Conservation (phyloP, 2,113 vertebrate species). For the Cyrtonyx montezumae region DNA sequence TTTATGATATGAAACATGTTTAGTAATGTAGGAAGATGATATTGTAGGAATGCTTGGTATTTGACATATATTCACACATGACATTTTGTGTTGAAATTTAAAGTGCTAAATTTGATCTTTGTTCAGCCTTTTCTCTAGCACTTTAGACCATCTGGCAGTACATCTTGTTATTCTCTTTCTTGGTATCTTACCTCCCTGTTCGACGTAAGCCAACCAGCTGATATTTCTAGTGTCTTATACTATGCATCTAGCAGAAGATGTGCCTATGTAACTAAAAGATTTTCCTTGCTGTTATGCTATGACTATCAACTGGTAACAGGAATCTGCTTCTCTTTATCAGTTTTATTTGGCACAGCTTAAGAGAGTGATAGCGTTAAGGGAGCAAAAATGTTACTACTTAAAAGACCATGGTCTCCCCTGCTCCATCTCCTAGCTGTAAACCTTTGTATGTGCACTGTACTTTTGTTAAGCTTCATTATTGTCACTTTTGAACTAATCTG, state of each 20-base stretch:
- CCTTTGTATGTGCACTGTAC: accelerated
- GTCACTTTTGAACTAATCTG: background rate
- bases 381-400: background rate
- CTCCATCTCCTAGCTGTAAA: background rate
- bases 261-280: background rate
- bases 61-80: background rate
- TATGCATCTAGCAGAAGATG: background rate
- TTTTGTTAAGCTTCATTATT: background rate
- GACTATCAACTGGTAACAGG: background rate
- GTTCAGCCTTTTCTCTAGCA: background rate
- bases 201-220: background rate
- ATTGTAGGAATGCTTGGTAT: background rate
- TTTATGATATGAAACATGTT: background rate
- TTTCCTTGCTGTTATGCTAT: background rate
- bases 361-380: background rate
- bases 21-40: background rate
- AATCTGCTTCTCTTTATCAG: background rate
- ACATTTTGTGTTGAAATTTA: background rate
- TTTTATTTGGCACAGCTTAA: background rate
- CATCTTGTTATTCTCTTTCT: background rate
- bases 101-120: background rate
- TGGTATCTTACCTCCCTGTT: background rate
- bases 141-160: background rate
- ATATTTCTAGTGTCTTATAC: background rate
- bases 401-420: accelerated